phyloP scores from a whole-genome alignment of 2,888 invertebrate species.

The Oeneis ivallda region DNA sequence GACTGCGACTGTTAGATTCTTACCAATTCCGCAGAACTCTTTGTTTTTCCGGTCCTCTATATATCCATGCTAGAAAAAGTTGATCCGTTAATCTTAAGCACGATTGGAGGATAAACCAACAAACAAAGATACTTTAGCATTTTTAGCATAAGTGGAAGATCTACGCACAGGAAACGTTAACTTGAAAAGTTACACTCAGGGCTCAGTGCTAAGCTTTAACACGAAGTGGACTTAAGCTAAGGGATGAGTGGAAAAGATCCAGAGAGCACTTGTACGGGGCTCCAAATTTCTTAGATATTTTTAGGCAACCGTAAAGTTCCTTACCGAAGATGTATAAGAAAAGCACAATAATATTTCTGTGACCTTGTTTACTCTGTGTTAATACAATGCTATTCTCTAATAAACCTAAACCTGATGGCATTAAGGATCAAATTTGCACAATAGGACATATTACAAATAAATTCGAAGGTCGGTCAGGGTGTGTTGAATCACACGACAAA shows the following conservation, averaged over 20 bases:
- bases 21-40: no score
- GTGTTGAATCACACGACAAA: conserved; percentile 23
- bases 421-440: conserved; percentile 1
- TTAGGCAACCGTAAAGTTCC: not conserved
- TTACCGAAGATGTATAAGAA: not conserved
- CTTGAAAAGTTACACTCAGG: no score
- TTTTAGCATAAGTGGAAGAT: not conserved
- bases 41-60: no score
- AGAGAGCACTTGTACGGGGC: not conserved
- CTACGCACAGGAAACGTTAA: no score
- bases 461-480: conserved; percentile 20
- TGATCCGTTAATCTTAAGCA: no score
- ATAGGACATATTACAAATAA: not conserved
- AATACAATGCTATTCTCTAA: not conserved
- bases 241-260: not conserved
- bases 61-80: no score
- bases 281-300: conserved; percentile 7
- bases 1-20: no score
- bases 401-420: not conserved
- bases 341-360: conserved; percentile 12
- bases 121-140: no score
- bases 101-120: no score
- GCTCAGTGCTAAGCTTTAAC: no score
- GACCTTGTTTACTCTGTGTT: conserved; percentile 21
- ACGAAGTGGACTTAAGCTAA: not conserved